Base-by-base conservation (phyloP, 2,797 vertebrate species). In the Glossophaga mutica region DNA sequence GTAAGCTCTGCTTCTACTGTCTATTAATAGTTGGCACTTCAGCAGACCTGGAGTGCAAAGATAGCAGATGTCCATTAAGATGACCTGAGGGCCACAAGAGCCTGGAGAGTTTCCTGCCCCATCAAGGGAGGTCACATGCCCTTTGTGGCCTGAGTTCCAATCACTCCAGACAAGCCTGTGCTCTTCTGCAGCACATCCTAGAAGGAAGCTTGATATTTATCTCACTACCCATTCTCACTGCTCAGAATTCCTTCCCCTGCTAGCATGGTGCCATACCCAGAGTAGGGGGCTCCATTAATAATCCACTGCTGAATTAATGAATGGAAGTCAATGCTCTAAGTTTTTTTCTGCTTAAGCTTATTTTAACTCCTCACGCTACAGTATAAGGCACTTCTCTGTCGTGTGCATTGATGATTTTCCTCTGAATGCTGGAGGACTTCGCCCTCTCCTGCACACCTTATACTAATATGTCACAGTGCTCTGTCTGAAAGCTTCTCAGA, bases 21-120 rank as follows among this genome's bases (percentile, higher is more conserved):
- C 97, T 97, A 97, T 97, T 96, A 97, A 97, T 97, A 97, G 97
- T 83, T 95, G 95, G 95, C 88, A 84, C 88, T 93, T 96, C 83
- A 94, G 94, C 62, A 95, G 57, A 94, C 62, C 86, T 81, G 88
- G n/a, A 92, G 55, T 81, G 94, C 83, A 95, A 95, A 95, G 95
- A 91, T 59, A 93, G 86, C 78, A 46, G 24, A 16, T 46, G 94
- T 74, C 67, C 95, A 78, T 90, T 94, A 94, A 62, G 42, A 94
- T 50, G 89, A 94, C 79, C 94, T 21, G 26, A 95, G 46, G 34
- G 2, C 39, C 0, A 6, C 48, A 37, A 19, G 70, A 48, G 52
- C 71, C 71, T 46, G 10, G 57, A 91, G 50, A 39, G 50, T 79
- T 90, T 97, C 92, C 93, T 92, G 91, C 24, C 24, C 39, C 71